These are phyloP conservation scores for Ctenoplectra terminalis DNA, from an alignment of 1,140 invertebrate genomes.

Conservation along the genomic window DNA sequence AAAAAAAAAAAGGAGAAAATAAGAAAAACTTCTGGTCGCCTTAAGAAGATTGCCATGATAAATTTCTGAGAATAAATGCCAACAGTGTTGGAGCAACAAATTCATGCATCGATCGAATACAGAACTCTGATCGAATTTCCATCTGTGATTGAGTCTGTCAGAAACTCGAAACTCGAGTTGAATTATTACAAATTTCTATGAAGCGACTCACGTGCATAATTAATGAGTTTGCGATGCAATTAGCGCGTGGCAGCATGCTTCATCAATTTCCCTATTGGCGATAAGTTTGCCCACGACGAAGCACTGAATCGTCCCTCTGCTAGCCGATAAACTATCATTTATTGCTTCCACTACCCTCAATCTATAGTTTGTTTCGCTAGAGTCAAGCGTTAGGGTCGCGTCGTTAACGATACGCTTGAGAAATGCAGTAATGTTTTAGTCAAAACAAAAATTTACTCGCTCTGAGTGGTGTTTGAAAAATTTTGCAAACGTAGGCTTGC, in stretches of 20 bases:
- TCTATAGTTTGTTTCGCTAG: no score
- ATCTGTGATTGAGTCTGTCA: neutral
- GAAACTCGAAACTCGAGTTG: neutral
- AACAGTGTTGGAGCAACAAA: neutral
- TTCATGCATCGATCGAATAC: neutral
- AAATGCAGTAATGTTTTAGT: no score
- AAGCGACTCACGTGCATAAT: constrained; percentile 29
- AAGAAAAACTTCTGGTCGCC: no score
- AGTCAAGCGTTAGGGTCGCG: no score
- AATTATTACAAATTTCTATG: constrained; percentile 29
- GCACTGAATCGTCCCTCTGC: neutral
- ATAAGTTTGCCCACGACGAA: neutral
- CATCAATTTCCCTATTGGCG: constrained; percentile 3
- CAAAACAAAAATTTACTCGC: no score
- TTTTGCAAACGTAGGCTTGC: no score
- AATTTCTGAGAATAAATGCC: no score
- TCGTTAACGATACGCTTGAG: no score
- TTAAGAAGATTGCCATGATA: no score
- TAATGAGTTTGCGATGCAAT: constrained; percentile 34
- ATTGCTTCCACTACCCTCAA: neutral
- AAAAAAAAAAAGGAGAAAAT: no score
- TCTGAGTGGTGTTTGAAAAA: no score
- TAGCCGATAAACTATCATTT: neutral
- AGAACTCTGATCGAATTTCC: neutral
- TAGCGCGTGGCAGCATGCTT: neutral